Conservation (phyloP, 1,140 invertebrate species). For the Panagrolaimus sp. region DNA sequence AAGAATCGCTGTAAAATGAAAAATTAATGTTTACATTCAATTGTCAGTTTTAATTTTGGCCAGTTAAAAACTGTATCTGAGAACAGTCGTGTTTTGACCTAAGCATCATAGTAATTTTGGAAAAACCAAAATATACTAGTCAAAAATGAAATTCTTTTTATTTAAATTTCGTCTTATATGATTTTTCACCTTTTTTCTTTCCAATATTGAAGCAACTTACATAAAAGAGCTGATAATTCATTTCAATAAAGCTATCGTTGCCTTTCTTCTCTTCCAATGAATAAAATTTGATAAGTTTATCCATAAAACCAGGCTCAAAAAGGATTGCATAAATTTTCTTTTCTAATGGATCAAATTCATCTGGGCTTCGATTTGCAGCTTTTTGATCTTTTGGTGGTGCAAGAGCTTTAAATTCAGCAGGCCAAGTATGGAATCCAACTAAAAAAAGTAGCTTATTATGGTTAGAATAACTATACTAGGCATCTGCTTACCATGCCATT, state of each 20-base stretch:
- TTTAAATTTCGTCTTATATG: too few relatives aligned
- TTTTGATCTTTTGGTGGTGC: conserved; percentile 67
- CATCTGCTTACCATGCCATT: too few relatives aligned
- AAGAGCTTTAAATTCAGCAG: conserved; percentile 66
- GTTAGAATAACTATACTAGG: too few relatives aligned
- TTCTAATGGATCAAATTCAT: conserved; percentile 62
- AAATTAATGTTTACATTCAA: conserved; percentile 49
- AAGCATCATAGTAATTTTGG: too few relatives aligned
- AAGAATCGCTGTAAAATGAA: conserved; percentile 75
- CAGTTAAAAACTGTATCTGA: too few relatives aligned
- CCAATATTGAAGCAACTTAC: too few relatives aligned
- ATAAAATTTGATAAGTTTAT: conserved; percentile 68
- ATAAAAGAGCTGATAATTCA: conserved; percentile 64
- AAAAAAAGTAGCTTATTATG: too few relatives aligned
- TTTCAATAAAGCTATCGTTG: conserved; percentile 71
- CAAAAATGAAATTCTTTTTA: too few relatives aligned
- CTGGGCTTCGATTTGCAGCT: conserved; percentile 60
- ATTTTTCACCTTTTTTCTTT: too few relatives aligned
- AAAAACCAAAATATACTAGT: too few relatives aligned
- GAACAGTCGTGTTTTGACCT: too few relatives aligned
- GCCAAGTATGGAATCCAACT: conserved; percentile 79
- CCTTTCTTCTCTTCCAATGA: conserved; percentile 80
- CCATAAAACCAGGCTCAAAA: conserved; percentile 66
- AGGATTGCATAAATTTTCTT: conserved; percentile 69
- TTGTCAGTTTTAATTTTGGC: too few relatives aligned